Evolutionary conservation across 1,140 invertebrate species (phyloP).

Genomic region (Drosophila ohnishii): DNA sequence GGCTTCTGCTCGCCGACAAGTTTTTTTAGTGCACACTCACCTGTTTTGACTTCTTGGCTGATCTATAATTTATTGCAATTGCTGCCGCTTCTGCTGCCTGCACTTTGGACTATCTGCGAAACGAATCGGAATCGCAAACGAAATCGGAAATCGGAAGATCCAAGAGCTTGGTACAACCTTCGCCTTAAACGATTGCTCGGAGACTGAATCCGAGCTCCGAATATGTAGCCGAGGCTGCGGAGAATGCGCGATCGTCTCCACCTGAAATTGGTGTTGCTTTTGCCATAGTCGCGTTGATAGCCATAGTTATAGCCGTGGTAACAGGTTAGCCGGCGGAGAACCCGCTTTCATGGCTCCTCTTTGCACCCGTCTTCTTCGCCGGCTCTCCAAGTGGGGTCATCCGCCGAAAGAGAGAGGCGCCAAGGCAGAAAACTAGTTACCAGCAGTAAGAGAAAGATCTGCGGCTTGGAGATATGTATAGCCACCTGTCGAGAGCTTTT

Average conservation of each 20-base stretch:
- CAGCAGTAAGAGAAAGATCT: conserved; percentile 22
- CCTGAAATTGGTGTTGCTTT: conserved; percentile 44
- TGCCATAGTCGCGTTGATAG: conserved; percentile 43
- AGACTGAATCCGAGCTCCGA: conserved; percentile 59
- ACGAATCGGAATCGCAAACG: conserved; percentile 20
- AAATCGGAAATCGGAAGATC: conserved; percentile 11
- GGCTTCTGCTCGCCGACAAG: conserved; percentile 7
- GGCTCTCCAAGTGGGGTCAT: conserved; percentile 11
- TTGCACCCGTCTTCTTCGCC: conserved; percentile 22
- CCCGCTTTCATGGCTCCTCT: conserved; percentile 41
- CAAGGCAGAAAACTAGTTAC: conserved; percentile 15
- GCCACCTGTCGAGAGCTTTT: conserved; percentile 34
- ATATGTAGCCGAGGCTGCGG: conserved; percentile 48
- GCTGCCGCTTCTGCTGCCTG: conserved; percentile 42
- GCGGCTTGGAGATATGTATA: not conserved
- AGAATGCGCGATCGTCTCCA: conserved; percentile 48
- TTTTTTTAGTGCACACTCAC: conserved; percentile 51
- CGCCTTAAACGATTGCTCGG: conserved; percentile 76
- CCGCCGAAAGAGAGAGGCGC: conserved; percentile 2
- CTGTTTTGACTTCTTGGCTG: conserved; percentile 50
- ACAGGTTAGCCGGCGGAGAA: conserved; percentile 63
- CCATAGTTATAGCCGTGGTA: conserved; percentile 44
- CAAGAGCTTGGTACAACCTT: conserved; percentile 68
- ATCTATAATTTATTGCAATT: conserved; percentile 46
- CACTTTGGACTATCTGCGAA: conserved; percentile 62